Conservation (phyloP, 2,888 invertebrate genomes). For the Thymelicus lineola region DNA sequence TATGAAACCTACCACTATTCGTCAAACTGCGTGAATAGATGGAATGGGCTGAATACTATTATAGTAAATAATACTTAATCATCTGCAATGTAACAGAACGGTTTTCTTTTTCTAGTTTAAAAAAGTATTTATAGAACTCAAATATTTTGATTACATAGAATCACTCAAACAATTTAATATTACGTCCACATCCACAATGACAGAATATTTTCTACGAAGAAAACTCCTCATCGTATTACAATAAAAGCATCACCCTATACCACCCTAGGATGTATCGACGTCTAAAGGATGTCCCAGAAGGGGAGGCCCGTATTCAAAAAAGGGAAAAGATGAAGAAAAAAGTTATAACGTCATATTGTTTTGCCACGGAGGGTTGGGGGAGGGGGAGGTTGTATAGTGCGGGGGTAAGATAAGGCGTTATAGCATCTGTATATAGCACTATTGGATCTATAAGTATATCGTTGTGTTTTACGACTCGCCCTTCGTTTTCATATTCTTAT, state of each 20-base stretch:
- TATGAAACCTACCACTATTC: no score
- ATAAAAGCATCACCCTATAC: slow-evolving; percentile 62
- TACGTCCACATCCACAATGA: background rate
- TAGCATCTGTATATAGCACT: slow-evolving; percentile 63
- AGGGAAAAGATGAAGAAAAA: slow-evolving; percentile 81
- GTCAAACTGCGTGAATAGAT: no score
- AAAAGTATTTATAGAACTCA: no score
- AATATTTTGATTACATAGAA: no score
- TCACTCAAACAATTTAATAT: no score
- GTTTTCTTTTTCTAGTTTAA: no score
- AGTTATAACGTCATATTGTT: slow-evolving; percentile 85
- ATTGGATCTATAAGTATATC: slow-evolving; percentile 53
- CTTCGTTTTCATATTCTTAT: slow-evolving; percentile 63
- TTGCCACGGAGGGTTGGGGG: slow-evolving; percentile 73
- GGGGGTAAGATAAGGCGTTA: slow-evolving; percentile 76
- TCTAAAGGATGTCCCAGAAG: slow-evolving; percentile 70
- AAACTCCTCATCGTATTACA: slow-evolving; percentile 26
- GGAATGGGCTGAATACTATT: no score
- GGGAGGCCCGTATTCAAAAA: slow-evolving; percentile 79
- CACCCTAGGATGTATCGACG: slow-evolving; percentile 65
- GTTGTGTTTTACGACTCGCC: slow-evolving; percentile 71
- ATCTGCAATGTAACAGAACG: no score
- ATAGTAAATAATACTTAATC: no score
- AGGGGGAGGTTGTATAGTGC: slow-evolving; percentile 72
- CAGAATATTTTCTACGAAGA: background rate